Conservation (phyloP, 2,888 invertebrate species). For the Sminthurinus aureus region DNA sequence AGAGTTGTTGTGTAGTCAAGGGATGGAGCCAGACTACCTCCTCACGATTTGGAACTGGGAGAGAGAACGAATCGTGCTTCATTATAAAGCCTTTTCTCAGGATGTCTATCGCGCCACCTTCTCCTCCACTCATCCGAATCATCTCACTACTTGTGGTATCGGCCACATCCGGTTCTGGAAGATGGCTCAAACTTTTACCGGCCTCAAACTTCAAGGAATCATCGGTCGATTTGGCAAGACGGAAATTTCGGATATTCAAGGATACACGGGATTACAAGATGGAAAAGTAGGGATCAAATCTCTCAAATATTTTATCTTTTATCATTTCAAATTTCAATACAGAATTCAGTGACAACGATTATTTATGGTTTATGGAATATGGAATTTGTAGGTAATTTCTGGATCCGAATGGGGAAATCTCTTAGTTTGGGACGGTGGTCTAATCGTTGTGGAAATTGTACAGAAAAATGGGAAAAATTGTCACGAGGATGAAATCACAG, state of each 20-base stretch:
- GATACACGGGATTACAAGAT: slow-evolving; percentile 84
- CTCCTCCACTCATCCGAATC: slow-evolving; percentile 80
- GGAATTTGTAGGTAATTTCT: slow-evolving; percentile 73
- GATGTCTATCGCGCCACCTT: slow-evolving; percentile 82
- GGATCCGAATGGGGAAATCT: slow-evolving; percentile 93
- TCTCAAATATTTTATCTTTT: too few species aligned
- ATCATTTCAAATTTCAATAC: too few species aligned
- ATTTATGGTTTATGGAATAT: not conserved
- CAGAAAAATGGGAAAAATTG: slow-evolving; percentile 76
- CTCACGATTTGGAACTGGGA: slow-evolving; percentile 91
- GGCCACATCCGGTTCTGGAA: slow-evolving; percentile 92
- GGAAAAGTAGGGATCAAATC: slow-evolving; percentile 72
- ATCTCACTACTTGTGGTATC: slow-evolving; percentile 78
- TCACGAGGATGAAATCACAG: slow-evolving; percentile 78
- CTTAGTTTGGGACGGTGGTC: slow-evolving; percentile 87
- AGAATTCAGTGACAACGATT: not conserved
- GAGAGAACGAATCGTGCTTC: slow-evolving; percentile 75
- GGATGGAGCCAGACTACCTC: slow-evolving; percentile 85
- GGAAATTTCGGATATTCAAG: slow-evolving; percentile 87
- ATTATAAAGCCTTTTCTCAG: slow-evolving; percentile 83
- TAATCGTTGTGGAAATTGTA: slow-evolving; percentile 84
- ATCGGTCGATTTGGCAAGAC: slow-evolving; percentile 92
- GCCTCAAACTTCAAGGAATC: slow-evolving; percentile 85
- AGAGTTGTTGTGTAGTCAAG: slow-evolving; percentile 79
- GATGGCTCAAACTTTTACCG: slow-evolving; percentile 90